Conservation (phyloP, 1,140 invertebrate species). For the Physella acuta region DNA sequence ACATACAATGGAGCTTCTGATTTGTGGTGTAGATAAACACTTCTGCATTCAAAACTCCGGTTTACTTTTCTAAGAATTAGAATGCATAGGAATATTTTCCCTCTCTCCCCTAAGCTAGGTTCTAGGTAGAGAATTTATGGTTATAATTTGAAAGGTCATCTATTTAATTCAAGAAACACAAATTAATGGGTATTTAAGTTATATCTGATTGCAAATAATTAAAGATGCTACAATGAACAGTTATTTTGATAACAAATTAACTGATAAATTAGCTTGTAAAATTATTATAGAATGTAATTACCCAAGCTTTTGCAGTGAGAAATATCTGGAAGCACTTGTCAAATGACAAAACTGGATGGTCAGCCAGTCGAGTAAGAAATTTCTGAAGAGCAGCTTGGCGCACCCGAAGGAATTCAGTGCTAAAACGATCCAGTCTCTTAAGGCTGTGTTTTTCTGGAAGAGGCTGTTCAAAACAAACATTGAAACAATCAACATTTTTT, state of each 20-base stretch:
- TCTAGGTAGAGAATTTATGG: too few relatives aligned
- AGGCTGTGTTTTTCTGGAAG: constrained; percentile 75
- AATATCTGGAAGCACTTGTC: constrained; percentile 72
- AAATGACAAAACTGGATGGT: constrained; percentile 74
- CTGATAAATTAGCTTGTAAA: too few relatives aligned
- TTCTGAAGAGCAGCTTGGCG: constrained; percentile 73
- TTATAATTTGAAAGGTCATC: too few relatives aligned
- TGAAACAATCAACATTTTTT: too few relatives aligned
- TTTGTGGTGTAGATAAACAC: too few relatives aligned
- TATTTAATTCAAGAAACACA: constrained; percentile 8
- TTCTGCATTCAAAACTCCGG: too few relatives aligned
- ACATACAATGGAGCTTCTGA: too few relatives aligned
- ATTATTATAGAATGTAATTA: constrained; percentile 43
- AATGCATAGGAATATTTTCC: too few relatives aligned
- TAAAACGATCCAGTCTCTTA: constrained; percentile 73
- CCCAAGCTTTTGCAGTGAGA: constrained; percentile 70
- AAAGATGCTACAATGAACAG: neutral
- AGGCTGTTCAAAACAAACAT: constrained; percentile 65
- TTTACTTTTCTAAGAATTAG: too few relatives aligned
- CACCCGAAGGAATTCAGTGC: constrained; percentile 73
- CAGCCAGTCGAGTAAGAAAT: constrained; percentile 69
- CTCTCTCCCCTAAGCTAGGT: too few relatives aligned
- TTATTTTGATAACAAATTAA: neutral
- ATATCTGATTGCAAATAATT: neutral
- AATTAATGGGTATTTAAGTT: neutral